Evolutionary conservation across 2,888 invertebrate species (phyloP).

Genomic region (Gandaritis pyraliata): DNA sequence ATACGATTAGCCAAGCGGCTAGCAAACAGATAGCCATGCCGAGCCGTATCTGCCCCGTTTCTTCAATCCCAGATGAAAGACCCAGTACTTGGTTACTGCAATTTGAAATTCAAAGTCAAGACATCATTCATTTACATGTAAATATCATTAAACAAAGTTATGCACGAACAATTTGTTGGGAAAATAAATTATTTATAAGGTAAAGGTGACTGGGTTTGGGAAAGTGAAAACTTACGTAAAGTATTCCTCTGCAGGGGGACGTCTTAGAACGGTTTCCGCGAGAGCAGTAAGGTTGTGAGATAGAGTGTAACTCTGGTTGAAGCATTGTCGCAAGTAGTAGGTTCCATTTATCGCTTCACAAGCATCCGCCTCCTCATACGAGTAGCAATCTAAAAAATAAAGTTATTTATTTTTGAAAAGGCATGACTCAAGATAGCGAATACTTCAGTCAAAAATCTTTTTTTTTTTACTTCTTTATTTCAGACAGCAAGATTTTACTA

Average conservation of each 20-base stretch:
- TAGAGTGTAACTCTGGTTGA: conserved; percentile 83
- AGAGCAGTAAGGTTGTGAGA: conserved; percentile 82
- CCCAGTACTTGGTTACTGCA: conserved; percentile 86
- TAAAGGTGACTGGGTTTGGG: conserved; percentile 12
- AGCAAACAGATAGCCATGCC: conserved; percentile 90
- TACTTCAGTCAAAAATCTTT: background rate
- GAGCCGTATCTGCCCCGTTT: conserved; percentile 87
- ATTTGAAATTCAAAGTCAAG: conserved; percentile 38
- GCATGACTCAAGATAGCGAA: background rate
- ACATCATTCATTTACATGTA: conserved; percentile 18
- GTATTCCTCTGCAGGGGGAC: conserved; percentile 89
- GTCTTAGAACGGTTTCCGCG: conserved; percentile 83
- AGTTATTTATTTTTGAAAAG: background rate
- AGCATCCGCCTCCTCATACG: conserved; percentile 86
- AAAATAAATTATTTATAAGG: conserved; percentile 26
- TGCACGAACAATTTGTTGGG: conserved; percentile 24
- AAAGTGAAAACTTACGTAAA: conserved; percentile 82
- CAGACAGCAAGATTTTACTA: no score
- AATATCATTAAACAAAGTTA: conserved; percentile 25
- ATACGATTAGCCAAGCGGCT: conserved; percentile 91
- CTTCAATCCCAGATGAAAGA: conserved; percentile 89
- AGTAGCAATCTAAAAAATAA: conserved; percentile 85
- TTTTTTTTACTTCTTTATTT: no score
- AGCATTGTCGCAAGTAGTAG: conserved; percentile 86
- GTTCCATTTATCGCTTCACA: conserved; percentile 86